These are phyloP conservation scores for Lophochroa leadbeateri DNA, from an alignment of 2,113 vertebrate genomes.

Conservation along the genomic window DNA sequence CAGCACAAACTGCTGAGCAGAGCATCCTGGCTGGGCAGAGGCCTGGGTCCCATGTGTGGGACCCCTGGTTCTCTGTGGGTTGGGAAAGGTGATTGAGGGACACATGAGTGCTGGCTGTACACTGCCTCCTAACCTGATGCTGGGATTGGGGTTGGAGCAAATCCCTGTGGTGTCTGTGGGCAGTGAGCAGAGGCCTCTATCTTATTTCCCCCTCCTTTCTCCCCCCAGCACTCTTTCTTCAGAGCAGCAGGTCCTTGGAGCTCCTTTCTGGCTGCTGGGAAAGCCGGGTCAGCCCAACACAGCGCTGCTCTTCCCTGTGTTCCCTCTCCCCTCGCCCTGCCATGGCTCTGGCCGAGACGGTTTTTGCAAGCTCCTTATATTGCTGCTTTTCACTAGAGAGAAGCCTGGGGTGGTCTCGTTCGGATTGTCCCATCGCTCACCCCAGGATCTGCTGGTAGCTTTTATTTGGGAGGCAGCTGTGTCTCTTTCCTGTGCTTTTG, in stretches of 20 bases:
- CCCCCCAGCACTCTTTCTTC: background rate
- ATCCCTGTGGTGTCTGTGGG: background rate
- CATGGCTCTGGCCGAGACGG: background rate
- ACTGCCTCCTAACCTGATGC: background rate
- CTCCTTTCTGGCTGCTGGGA: background rate
- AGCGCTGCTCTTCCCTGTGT: background rate
- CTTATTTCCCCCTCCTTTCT: background rate
- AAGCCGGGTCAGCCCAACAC: background rate
- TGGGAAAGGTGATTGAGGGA: background rate
- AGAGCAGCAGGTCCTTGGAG: background rate
- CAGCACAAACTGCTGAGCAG: background rate
- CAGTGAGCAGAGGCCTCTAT: slow-evolving; percentile 3
- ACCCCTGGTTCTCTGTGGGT: background rate
- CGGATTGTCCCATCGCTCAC: background rate
- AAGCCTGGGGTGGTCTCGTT: background rate
- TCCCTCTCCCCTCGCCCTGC: background rate
- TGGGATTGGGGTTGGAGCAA: background rate
- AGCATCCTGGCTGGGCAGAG: background rate
- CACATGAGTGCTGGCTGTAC: background rate
- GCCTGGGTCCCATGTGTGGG: fast-evolving
- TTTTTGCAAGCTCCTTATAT: background rate
- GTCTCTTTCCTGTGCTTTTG: background rate
- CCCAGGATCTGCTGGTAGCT: background rate
- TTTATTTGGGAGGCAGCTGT: background rate
- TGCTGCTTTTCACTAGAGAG: background rate